Evolutionary conservation across 2,113 vertebrate species (phyloP).

Genomic region (Salvator merianae): DNA sequence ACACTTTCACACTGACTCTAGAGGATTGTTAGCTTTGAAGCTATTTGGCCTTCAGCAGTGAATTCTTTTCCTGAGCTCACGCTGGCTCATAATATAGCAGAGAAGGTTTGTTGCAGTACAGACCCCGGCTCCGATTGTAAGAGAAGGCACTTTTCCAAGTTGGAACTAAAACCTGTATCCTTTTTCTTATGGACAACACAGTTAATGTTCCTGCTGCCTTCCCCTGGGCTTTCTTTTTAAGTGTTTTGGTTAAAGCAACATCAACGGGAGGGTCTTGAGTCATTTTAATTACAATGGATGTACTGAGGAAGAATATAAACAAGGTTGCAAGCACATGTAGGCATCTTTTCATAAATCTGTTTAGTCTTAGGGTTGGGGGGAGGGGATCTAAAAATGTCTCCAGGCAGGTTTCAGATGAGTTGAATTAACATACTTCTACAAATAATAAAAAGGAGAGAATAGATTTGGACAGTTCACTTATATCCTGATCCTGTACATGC

Average conservation of each 20-base stretch:
- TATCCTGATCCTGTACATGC: not conserved
- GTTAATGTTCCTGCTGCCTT: slow-evolving; percentile 62
- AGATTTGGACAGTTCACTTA: not conserved
- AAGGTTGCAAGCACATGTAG: slow-evolving; percentile 37
- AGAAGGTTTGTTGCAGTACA: slow-evolving; percentile 77
- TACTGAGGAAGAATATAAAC: slow-evolving; percentile 39
- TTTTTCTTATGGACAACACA: slow-evolving; percentile 69
- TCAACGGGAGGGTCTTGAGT: slow-evolving; percentile 39
- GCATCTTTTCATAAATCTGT: slow-evolving; percentile 69
- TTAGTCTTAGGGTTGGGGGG: slow-evolving; percentile 75
- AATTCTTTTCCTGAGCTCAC: slow-evolving; percentile 93
- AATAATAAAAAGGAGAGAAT: slow-evolving; percentile 48
- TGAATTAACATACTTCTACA: slow-evolving; percentile 74
- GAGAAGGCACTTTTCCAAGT: slow-evolving; percentile 72
- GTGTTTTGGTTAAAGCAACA: slow-evolving; percentile 53
- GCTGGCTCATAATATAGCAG: slow-evolving; percentile 87
- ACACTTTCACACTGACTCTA: slow-evolving; percentile 86
- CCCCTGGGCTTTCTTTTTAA: slow-evolving; percentile 70
- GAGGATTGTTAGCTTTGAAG: slow-evolving; percentile 97
- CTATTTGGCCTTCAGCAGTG: slow-evolving; percentile 95
- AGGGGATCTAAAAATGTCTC: slow-evolving; percentile 62
- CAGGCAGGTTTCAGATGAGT: slow-evolving; percentile 71
- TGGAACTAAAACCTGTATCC: slow-evolving; percentile 72
- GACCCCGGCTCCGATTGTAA: slow-evolving; percentile 75
- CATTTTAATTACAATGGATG: slow-evolving; percentile 64